Evolutionary conservation across 2,113 vertebrate species (phyloP).

Genomic region (Petromus typicus): DNA sequence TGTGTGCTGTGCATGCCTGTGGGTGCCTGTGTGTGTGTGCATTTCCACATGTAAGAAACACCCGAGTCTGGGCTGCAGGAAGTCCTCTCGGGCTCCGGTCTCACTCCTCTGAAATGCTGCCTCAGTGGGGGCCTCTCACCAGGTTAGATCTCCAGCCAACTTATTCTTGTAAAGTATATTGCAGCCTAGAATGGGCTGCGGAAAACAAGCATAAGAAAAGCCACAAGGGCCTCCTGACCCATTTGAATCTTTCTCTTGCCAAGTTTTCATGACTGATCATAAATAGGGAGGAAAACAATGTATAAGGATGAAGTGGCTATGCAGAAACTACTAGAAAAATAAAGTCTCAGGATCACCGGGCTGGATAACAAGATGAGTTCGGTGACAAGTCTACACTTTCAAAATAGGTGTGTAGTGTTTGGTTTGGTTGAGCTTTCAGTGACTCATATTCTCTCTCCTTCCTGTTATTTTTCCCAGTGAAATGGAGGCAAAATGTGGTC

Average conservation of each 20-base stretch:
- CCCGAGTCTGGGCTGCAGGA: conserved; percentile 22
- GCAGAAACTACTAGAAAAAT: not conserved
- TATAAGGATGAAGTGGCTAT: conserved; percentile 70
- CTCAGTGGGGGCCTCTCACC: conserved; percentile 70
- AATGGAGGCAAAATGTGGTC: not conserved
- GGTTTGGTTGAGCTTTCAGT: conserved; percentile 52
- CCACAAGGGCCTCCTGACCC: conserved; percentile 86
- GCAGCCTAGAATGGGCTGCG: conserved; percentile 81
- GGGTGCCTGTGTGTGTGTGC: not conserved
- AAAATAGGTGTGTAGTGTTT: not conserved
- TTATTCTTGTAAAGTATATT: conserved; percentile 80
- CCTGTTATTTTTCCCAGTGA: not conserved
- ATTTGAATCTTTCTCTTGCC: conserved; percentile 84
- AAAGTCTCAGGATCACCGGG: not conserved
- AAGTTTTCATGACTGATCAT: conserved; percentile 84
- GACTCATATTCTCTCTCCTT: conserved; percentile 36
- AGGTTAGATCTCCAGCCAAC: conserved; percentile 77
- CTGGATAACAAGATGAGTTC: not conserved
- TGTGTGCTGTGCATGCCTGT: not conserved
- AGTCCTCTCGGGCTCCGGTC: conserved; percentile 22
- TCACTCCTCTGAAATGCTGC: conserved; percentile 65
- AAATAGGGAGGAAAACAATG: conserved; percentile 82
- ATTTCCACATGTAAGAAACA: not conserved
- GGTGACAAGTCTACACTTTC: not conserved
- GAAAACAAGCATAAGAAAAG: conserved; percentile 84